Evolutionary conservation across 2,113 vertebrate genomes (phyloP).

Genomic region (Acrocephalus arundinaceus): DNA sequence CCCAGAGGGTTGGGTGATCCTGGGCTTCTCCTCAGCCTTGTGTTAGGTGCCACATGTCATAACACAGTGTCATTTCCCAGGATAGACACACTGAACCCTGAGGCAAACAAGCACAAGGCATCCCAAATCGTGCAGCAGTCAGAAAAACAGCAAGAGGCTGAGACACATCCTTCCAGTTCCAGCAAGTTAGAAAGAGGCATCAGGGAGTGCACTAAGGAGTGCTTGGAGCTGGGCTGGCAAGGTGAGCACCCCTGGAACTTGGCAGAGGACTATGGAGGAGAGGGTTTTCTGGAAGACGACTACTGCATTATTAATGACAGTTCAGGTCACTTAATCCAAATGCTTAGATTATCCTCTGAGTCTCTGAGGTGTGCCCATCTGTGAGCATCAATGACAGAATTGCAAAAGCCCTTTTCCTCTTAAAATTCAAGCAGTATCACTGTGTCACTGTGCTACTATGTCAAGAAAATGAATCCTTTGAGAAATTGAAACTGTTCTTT

Average conservation of each 20-base stretch:
- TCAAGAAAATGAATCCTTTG: background rate
- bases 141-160: background rate
- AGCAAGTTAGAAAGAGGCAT: background rate
- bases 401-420: background rate
- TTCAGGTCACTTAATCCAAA: background rate
- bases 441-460: background rate
- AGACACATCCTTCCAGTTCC: background rate
- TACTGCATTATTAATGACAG: background rate
- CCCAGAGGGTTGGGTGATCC: background rate
- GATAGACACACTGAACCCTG: background rate
- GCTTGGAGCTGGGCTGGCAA: background rate
- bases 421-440: background rate
- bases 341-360: background rate
- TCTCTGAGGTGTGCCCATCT: background rate
- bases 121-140: rapidly evolving
- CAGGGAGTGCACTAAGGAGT: background rate
- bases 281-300: background rate
- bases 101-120: background rate
- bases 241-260: background rate
- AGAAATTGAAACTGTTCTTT: background rate
- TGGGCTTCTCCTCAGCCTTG: background rate
- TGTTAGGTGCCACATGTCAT: background rate
- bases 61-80: background rate
- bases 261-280: background rate
- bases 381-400: background rate